Conservation (phyloP, 2,888 invertebrate genomes). For the Cephonodes hylas region DNA sequence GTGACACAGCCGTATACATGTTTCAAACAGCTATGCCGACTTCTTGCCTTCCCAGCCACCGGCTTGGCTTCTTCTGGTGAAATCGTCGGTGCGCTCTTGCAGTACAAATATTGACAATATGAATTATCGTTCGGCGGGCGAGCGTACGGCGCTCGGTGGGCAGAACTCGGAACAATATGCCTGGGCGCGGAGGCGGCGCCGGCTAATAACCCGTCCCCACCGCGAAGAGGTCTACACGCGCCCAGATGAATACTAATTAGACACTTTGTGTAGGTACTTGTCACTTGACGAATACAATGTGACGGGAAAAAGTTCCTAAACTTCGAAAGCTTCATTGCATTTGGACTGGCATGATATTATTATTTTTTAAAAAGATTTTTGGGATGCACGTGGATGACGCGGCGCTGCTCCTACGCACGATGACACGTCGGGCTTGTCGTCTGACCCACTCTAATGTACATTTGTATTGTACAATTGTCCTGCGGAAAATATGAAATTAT, state of each 20-base stretch:
- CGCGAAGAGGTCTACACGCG: conserved; percentile 77
- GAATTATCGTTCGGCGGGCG: conserved; percentile 62
- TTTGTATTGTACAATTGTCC: conserved; percentile 17
- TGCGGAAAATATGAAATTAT: conserved; percentile 29
- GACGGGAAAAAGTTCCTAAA: conserved; percentile 31
- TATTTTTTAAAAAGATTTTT: neutral
- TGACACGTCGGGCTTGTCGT: conserved; percentile 28
- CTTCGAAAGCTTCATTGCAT: neutral
- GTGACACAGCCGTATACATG: conserved; percentile 90
- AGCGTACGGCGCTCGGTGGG: conserved; percentile 73
- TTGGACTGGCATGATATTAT: neutral
- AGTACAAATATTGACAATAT: conserved; percentile 72
- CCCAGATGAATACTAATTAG: conserved; percentile 81
- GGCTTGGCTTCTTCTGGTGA: conserved; percentile 59
- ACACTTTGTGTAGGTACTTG: conserved; percentile 65
- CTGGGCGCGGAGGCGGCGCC: conserved; percentile 79
- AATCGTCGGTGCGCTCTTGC: conserved; percentile 46
- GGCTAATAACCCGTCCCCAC: conserved; percentile 82
- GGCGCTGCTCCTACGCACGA: conserved; percentile 23
- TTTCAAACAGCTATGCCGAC: conserved; percentile 92
- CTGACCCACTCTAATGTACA: conserved; percentile 21
- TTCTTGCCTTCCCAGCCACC: conserved; percentile 90
- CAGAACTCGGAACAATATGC: conserved; percentile 79
- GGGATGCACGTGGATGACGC: neutral
- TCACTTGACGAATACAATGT: conserved; percentile 33